phyloP scores from a whole-genome alignment of 2,888 invertebrate species.

The Agonopterix alstromeriana region DNA sequence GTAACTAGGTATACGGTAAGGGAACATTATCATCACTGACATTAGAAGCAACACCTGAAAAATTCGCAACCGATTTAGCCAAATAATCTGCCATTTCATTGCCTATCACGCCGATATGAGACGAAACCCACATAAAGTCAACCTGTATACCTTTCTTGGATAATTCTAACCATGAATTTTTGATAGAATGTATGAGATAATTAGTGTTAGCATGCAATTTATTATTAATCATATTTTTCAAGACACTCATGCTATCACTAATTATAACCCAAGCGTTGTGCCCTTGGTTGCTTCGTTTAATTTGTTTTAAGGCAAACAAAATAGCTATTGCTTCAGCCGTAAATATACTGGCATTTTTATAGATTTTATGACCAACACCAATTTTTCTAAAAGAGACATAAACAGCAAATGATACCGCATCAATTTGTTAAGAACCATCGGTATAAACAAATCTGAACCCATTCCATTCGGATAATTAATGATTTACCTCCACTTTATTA shows the following conservation, averaged over 20 bases:
- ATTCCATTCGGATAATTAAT: not conserved
- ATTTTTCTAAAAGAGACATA: not conserved
- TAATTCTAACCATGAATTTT: too few relatives aligned
- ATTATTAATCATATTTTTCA: not conserved
- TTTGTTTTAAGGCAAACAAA: slow-evolving; percentile 1
- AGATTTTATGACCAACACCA: not conserved
- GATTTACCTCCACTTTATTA: not conserved
- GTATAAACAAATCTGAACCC: slow-evolving; percentile 1
- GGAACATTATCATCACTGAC: too few relatives aligned
- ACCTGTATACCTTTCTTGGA: too few relatives aligned
- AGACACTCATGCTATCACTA: slow-evolving; percentile 3
- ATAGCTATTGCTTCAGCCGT: slow-evolving; percentile 1
- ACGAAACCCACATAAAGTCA: too few relatives aligned
- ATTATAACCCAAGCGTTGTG: not conserved
- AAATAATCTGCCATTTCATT: too few relatives aligned
- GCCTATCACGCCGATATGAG: too few relatives aligned
- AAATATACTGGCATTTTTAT: slow-evolving; percentile 1
- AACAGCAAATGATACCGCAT: slow-evolving; percentile 1
- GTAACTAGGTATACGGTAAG: too few relatives aligned
- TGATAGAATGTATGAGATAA: too few relatives aligned
- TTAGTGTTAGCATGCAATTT: slow-evolving; percentile 1
- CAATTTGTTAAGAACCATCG: not conserved
- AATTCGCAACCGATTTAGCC: too few relatives aligned
- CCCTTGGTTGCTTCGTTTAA: not conserved
- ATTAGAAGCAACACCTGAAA: too few relatives aligned